A percentile compares a stretch with the other conserved stretches of the same genome.
These are phyloP conservation scores for Cancer borealis DNA, from an alignment of 2,888 invertebrate species.

Conservation along the genomic window DNA sequence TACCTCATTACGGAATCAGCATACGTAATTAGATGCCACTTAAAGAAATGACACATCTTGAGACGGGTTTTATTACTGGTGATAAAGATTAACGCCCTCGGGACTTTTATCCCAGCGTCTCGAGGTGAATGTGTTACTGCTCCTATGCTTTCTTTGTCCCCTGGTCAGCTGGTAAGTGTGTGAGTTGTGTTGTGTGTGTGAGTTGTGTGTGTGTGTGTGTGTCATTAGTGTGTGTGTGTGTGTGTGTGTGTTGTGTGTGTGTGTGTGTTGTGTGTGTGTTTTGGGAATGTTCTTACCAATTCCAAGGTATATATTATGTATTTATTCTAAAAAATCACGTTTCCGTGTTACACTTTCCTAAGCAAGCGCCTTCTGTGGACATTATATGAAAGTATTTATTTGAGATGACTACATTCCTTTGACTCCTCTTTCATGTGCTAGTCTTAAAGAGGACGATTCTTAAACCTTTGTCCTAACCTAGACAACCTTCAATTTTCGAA, in stretches of 20 bases:
- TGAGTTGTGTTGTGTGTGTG: too few species aligned
- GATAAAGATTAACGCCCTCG: background rate
- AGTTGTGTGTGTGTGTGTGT: slow-evolving; percentile 6
- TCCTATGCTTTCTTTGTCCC: background rate
- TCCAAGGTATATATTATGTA: too few species aligned
- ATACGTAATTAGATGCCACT: background rate
- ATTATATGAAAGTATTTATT: background rate
- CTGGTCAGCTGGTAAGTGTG: too few species aligned
- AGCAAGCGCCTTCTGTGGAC: background rate
- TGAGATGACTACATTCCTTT: background rate
- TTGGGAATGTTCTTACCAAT: too few species aligned
- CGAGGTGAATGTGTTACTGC: background rate
- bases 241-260: too few species aligned
- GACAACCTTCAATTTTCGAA: background rate
- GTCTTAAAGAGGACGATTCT: background rate
- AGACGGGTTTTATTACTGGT: background rate
- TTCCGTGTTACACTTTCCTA: too few species aligned
- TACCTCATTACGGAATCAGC: slow-evolving; percentile 6
- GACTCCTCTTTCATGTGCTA: background rate
- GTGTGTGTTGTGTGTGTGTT: too few species aligned
- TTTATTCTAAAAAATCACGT: too few species aligned
- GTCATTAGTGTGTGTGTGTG: too few species aligned
- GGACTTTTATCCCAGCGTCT: background rate
- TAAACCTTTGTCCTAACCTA: background rate
- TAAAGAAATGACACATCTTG: background rate